phyloP scores from a whole-genome alignment of 53 echinoderm and acorn worm genomes.

The Temnopleurus reevesii region DNA sequence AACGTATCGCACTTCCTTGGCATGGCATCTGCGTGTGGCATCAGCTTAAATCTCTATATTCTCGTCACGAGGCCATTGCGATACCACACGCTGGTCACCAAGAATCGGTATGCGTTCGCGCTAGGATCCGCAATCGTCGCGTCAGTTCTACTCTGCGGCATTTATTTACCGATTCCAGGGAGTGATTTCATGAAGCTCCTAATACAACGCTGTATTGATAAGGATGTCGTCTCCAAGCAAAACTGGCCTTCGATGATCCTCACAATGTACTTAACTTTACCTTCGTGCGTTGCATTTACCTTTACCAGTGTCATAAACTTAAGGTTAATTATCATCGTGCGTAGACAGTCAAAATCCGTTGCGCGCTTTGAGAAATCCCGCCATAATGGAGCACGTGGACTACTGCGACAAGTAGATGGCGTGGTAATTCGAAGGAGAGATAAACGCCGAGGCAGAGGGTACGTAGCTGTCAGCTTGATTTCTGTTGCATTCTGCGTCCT shows the following conservation, averaged over 20 bases:
- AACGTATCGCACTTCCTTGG: not conserved
- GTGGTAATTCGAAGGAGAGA: not conserved
- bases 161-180: not conserved
- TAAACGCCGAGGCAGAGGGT: not conserved
- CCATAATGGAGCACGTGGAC: not conserved
- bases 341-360: not conserved
- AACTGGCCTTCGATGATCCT: not conserved
- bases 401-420: not conserved
- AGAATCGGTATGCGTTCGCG: not conserved
- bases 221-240: not conserved
- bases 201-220: not conserved
- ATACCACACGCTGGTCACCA: not conserved
- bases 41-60: not conserved
- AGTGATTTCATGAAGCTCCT: not conserved
- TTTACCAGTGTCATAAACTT: not conserved
- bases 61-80: not conserved
- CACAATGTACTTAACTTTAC: not conserved
- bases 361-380: not conserved
- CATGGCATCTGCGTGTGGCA: not conserved
- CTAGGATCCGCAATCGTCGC: not conserved
- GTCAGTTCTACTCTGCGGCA: not conserved
- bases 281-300: not conserved
- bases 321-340: not conserved
- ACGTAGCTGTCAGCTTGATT: not conserved
- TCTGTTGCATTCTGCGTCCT: not conserved